These are phyloP conservation scores for Meiosimyza platycephala DNA, from an alignment of 2,888 invertebrate genomes.

Conservation along the genomic window DNA sequence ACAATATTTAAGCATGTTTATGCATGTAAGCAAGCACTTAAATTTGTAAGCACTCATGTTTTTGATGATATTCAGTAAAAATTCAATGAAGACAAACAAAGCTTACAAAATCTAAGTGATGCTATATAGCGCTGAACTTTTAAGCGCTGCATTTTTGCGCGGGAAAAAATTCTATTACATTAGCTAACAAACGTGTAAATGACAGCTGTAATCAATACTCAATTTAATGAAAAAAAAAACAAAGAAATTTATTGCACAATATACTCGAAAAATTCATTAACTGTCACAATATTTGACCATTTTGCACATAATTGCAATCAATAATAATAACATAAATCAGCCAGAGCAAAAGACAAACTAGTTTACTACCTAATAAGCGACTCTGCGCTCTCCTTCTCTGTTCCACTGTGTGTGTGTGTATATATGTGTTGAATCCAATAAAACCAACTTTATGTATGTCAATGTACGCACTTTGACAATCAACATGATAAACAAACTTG, in stretches of 20 bases:
- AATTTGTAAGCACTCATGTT: neutral
- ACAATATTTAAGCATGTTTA: too few species aligned
- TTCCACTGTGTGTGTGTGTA: neutral
- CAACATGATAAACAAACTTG: constrained; percentile 2
- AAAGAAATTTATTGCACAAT: too few species aligned
- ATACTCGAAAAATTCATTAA: too few species aligned
- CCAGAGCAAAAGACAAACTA: neutral
- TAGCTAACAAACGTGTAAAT: too few species aligned
- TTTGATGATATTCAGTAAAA: neutral
- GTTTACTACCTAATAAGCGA: neutral
- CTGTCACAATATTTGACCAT: too few species aligned
- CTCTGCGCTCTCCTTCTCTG: too few species aligned
- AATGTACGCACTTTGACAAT: constrained; percentile 20
- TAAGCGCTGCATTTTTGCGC: too few species aligned
- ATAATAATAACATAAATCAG: too few species aligned
- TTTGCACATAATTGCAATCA: too few species aligned
- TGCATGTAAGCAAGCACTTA: neutral
- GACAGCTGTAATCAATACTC: too few species aligned
- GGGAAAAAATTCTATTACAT: too few species aligned
- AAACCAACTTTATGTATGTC: constrained; percentile 1
- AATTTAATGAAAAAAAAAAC: too few species aligned
- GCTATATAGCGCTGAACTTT: neutral
- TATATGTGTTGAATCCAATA: neutral
- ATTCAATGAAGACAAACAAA: neutral
- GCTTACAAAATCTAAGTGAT: neutral